Base-by-base conservation (phyloP, 2,888 invertebrate genomes). In the Pteria penguin region DNA sequence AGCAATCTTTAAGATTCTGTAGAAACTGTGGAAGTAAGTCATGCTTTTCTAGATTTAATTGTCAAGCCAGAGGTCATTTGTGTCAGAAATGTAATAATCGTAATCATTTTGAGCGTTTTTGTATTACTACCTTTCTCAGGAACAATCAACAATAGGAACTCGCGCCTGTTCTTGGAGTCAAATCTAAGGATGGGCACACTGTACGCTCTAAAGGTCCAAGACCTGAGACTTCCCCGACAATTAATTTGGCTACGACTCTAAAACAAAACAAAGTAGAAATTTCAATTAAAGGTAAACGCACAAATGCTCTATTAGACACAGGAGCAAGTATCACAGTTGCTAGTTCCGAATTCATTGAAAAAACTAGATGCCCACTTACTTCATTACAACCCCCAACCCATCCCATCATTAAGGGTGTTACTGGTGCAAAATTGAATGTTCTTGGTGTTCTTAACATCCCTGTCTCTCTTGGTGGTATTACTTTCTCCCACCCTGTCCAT, bases 141-240 rank as follows among this genome's bases (percentile, higher is more conserved):
- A 67, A 18, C 32, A 18, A 57, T 11, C 5, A 5, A 22, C 29
- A 32, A 14, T 67, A 67, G 67, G 67, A 55, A 33, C 33, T 22
- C 67, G 67, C 29, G 67, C 67, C 57, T 67, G 67, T 67, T 67
- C 67, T 54, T 57, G 32, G 67, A 57, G 29, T 32, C n/a, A 52
- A 55, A 29, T 57, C 54, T 67, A 33, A 57, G 67, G 33, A 57
- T 57, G 55, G 57, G 67, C 67, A 57, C 54, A 67, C 22, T 29
- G 58, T 24, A 33, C 63, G 24, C 55, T 60, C 54, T 5, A 36
- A 22, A 2, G n/a, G 26, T 27, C 24, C 29, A 26, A 27, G 29
- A 29, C 22, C 22, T 24, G 11, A 22, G 54, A 24, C 24, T 32
- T 26, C 36, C 11, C 33, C 45, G 18, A 26, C 33, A 33, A 33